These are phyloP conservation scores for Blastobasis adustella DNA, from an alignment of 2,888 invertebrate species.

Conservation along the genomic window DNA sequence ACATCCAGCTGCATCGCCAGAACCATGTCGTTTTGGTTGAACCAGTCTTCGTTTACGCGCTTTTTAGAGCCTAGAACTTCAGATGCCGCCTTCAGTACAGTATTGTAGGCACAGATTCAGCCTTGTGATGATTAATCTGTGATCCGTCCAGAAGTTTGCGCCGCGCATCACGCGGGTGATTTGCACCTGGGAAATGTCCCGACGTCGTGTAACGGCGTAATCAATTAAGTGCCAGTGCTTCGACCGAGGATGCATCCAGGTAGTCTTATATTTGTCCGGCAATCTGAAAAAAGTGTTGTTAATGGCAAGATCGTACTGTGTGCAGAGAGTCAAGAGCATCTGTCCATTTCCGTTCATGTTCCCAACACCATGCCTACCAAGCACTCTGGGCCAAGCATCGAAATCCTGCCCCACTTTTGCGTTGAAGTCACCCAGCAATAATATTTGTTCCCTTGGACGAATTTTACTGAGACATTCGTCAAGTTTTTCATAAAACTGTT, in stretches of 20 bases:
- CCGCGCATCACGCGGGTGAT: conserved; percentile 21
- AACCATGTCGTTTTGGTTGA: conserved; percentile 8
- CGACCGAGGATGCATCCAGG: too few relatives aligned
- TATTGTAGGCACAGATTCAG: conserved; percentile 4
- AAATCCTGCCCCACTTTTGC: conserved; percentile 11
- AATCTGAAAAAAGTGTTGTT: too few relatives aligned
- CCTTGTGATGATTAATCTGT: conserved; percentile 14
- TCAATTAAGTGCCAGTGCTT: too few relatives aligned
- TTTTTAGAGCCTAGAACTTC: conserved; percentile 2
- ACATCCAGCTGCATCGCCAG: not conserved
- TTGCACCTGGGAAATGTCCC: conserved; percentile 14
- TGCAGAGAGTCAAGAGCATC: conserved; percentile 12
- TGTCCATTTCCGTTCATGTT: conserved; percentile 21
- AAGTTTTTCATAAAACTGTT: conserved; percentile 1
- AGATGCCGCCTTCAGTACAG: not conserved
- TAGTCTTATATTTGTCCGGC: too few relatives aligned
- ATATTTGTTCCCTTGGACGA: conserved; percentile 5
- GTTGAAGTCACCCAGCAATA: conserved; percentile 15
- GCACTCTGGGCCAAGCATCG: conserved; percentile 13
- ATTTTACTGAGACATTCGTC: not conserved
- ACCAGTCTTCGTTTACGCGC: conserved; percentile 7
- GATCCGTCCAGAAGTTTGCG: conserved; percentile 18
- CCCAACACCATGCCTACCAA: conserved; percentile 22
- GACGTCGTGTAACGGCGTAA: too few relatives aligned
- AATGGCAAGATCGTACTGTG: too few relatives aligned